Percentiles rank a stretch among this genome's conserved stretches.
Evolutionary conservation across 2,113 vertebrate genomes (phyloP).

Genomic region (Phaethon lepturus): DNA sequence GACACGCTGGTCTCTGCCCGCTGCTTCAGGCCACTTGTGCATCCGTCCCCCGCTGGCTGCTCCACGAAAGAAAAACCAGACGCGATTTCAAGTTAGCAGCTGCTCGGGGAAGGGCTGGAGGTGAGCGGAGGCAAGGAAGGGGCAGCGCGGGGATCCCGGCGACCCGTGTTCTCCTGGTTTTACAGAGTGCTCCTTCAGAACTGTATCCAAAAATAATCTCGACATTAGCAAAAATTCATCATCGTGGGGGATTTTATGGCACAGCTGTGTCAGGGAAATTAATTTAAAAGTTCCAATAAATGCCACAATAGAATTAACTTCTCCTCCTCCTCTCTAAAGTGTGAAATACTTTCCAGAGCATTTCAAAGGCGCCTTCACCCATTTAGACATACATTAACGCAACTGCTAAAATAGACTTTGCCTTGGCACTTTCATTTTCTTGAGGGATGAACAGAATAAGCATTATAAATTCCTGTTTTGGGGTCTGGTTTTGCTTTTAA

Average conservation of each 20-base stretch:
- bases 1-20: fast-evolving
- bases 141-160: fast-evolving
- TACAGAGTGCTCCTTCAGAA: not conserved
- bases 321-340: not conserved
- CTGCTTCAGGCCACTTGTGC: not conserved
- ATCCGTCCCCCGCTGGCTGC: not conserved
- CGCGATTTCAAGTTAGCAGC: not conserved
- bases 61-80: not conserved
- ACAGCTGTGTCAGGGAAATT: not conserved
- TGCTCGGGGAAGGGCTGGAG: not conserved
- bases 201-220: not conserved
- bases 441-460: conserved; percentile 26
- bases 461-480: conserved; percentile 6
- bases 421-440: conserved; percentile 43
- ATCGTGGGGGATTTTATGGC: not conserved
- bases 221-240: not conserved
- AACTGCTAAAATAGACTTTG: conserved; percentile 52
- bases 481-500: conserved; percentile 26
- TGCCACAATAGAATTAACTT: conserved; percentile 35
- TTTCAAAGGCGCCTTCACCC: conserved; percentile 33
- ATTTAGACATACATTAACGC: conserved; percentile 38
- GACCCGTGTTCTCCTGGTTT: not conserved
- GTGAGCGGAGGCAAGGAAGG: not conserved
- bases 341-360: conserved; percentile 37
- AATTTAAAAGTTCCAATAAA: conserved; percentile 41